Evolutionary conservation across 2,797 vertebrate species (phyloP).

Genomic region (Halcyon chelicuti): DNA sequence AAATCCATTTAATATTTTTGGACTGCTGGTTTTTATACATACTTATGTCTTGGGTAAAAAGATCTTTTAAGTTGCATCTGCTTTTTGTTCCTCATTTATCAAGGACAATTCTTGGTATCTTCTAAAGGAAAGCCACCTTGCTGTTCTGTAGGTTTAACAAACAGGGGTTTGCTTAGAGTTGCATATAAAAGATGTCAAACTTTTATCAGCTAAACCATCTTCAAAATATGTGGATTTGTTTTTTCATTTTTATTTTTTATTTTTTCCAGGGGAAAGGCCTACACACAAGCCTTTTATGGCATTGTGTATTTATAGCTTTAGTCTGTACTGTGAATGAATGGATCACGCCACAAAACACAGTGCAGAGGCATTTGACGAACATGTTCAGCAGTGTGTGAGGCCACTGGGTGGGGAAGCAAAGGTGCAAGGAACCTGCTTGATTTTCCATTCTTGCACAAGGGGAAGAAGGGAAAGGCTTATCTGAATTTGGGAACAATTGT

Average conservation of each 20-base stretch:
- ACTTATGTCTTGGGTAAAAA: not conserved
- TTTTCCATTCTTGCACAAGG: not conserved
- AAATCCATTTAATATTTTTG: not conserved
- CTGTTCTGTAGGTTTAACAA: not conserved
- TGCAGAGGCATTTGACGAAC: not conserved
- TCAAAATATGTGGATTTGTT: not conserved
- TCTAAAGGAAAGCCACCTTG: not conserved
- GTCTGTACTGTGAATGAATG: not conserved
- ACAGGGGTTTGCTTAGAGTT: not conserved
- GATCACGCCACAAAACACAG: not conserved
- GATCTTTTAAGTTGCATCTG: not conserved
- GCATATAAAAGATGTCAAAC: not conserved
- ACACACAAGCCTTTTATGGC: not conserved
- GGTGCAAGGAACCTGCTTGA: not conserved
- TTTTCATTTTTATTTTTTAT: not conserved
- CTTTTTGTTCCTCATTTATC: not conserved
- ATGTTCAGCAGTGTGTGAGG: not conserved
- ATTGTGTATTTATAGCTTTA: conserved; percentile 4
- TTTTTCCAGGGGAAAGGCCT: conserved; percentile 10
- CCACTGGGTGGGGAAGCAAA: not conserved
- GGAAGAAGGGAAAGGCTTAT: not conserved
- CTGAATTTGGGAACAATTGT: not conserved
- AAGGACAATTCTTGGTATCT: not conserved
- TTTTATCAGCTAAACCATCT: not conserved
- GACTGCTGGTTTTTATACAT: not conserved